phyloP scores from a whole-genome alignment of 37 sponge, comb jelly and placozoan genomes.

The Crambe crambe region DNA sequence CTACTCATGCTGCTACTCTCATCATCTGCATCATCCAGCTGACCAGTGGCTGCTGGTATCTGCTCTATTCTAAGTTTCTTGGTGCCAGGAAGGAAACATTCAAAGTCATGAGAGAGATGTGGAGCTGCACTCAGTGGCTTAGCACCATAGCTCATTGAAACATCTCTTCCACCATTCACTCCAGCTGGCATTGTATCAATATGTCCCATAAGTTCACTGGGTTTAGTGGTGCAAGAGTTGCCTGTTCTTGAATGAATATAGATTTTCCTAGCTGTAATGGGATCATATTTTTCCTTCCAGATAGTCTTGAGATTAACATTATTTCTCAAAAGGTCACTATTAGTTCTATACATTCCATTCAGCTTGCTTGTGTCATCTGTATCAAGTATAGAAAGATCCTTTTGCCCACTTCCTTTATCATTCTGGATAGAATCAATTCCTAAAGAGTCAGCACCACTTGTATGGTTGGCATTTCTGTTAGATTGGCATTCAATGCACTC shows the following conservation, averaged over 20 bases:
- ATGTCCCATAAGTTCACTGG: not conserved
- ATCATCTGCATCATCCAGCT: not conserved
- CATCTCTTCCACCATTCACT: too few relatives aligned
- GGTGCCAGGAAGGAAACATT: conserved; percentile 31
- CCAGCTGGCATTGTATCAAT: too few relatives aligned
- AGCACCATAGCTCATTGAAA: not conserved
- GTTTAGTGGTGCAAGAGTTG: not conserved
- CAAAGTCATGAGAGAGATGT: conserved; percentile 33
- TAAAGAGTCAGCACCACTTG: too few relatives aligned
- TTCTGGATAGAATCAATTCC: too few relatives aligned
- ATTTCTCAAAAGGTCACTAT: not conserved
- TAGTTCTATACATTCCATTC: not conserved
- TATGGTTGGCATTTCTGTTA: too few relatives aligned
- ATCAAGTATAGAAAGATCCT: not conserved
- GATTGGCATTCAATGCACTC: too few relatives aligned
- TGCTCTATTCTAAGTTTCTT: conserved; percentile 9
- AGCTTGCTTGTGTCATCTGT: not conserved
- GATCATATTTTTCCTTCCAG: not conserved
- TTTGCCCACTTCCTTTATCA: not conserved
- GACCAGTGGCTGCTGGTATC: not conserved
- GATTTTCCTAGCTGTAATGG: not conserved
- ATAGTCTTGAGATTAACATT: not conserved
- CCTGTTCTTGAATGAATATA: conserved; percentile 17
- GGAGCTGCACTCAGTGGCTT: conserved; percentile 33
- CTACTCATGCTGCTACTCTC: not conserved